Evolutionary conservation across 2,113 vertebrate species (phyloP).

Genomic region (Hippocampus barbouri): DNA sequence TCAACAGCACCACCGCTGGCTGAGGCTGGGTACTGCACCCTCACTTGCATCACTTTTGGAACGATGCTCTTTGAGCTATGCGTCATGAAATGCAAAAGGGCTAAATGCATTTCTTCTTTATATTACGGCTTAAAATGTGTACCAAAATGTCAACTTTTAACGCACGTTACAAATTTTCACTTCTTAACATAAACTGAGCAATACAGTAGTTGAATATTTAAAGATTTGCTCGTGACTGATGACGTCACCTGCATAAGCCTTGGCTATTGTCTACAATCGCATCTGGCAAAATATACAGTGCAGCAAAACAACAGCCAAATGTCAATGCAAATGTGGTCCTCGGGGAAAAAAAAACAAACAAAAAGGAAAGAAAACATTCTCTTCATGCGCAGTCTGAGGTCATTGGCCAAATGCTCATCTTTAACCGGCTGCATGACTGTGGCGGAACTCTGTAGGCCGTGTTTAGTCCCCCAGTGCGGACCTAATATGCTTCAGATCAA

Average conservation of each 20-base stretch:
- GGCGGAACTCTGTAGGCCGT: slow-evolving; percentile 49
- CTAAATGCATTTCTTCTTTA: neutral
- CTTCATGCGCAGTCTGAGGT: slow-evolving; percentile 17
- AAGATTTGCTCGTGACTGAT: no score
- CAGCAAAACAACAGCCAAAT: neutral
- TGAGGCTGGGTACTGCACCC: neutral
- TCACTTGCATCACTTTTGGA: neutral
- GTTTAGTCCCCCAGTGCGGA: slow-evolving; percentile 58
- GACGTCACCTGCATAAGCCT: neutral
- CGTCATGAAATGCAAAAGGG: no score
- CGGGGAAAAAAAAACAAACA: no score
- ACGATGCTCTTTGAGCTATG: no score
- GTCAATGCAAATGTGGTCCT: neutral
- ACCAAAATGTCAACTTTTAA: neutral
- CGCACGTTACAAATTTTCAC: neutral
- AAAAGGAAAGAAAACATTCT: neutral
- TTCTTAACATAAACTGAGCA: neutral
- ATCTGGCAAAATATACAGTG: neutral
- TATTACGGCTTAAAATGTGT: no score
- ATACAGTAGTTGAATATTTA: neutral
- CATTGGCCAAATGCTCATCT: slow-evolving; percentile 55
- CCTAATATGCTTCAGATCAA: slow-evolving; percentile 65
- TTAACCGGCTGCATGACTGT: slow-evolving; percentile 56
- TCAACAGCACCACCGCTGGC: neutral
- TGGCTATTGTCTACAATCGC: neutral